phyloP scores from a whole-genome alignment of 2,113 vertebrate genomes.

The Heterocephalus glaber region DNA sequence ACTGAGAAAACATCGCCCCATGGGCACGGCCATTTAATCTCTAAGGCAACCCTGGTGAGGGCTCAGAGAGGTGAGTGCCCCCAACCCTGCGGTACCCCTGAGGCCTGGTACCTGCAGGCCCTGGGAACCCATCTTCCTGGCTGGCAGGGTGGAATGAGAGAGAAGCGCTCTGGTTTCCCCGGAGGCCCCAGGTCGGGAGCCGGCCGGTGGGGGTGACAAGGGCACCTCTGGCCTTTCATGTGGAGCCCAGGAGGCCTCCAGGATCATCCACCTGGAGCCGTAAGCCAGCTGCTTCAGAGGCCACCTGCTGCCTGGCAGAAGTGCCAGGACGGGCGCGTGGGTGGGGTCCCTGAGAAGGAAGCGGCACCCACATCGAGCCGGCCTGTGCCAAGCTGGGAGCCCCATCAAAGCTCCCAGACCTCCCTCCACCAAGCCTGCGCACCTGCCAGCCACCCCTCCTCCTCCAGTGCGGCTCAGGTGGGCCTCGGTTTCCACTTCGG shows the following conservation, averaged over 20 bases:
- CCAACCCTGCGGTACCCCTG: rapidly evolving
- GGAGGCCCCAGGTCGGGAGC: background rate
- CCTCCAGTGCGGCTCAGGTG: background rate
- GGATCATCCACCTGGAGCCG: constrained; percentile 54
- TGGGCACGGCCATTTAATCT: background rate
- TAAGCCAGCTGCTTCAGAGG: constrained; percentile 58
- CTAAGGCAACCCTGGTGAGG: background rate
- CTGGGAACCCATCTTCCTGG: background rate
- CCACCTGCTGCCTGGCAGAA: constrained; percentile 71
- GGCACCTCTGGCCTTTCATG: constrained; percentile 61
- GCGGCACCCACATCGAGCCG: background rate
- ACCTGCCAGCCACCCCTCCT: background rate
- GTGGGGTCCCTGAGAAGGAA: constrained; percentile 39
- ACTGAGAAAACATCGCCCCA: background rate
- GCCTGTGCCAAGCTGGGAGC: constrained; percentile 67
- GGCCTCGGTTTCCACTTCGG: background rate
- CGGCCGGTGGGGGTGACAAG: background rate
- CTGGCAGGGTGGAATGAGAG: background rate
- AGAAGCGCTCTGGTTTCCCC: background rate
- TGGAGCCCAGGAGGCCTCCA: background rate
- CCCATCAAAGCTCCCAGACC: constrained; percentile 57
- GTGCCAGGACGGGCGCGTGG: background rate
- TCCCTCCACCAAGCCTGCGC: constrained; percentile 60
- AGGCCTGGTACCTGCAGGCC: background rate
- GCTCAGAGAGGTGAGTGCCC: background rate